phyloP scores from a whole-genome alignment of 2,797 vertebrate genomes.

The Carapus acus region DNA sequence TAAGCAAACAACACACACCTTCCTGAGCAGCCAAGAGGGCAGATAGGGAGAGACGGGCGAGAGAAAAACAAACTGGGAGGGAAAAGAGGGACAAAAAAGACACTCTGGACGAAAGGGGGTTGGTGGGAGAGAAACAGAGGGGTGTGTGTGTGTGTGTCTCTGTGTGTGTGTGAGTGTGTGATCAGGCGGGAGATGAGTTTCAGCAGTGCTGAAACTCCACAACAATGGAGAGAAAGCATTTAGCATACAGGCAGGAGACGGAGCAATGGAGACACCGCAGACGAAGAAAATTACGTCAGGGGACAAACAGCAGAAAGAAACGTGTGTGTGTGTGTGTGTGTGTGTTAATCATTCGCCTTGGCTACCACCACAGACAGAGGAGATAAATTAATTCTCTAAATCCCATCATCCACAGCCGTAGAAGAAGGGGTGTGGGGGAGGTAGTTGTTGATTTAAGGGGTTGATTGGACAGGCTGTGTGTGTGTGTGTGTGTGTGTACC shows the following conservation, averaged over 20 bases:
- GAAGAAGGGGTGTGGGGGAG: not conserved
- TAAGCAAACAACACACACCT: constrained; percentile 81
- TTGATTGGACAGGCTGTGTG: constrained; percentile 9
- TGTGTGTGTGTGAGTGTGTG: not conserved
- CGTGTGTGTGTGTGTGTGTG: no score
- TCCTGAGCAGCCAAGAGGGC: constrained; percentile 72
- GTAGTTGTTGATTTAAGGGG: not conserved
- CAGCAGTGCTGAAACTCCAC: constrained; percentile 58
- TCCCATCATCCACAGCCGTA: no score
- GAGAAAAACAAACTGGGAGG: constrained; percentile 18
- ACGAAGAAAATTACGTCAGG: constrained; percentile 16
- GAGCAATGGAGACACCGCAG: constrained; percentile 18
- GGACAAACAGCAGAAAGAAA: constrained; percentile 2
- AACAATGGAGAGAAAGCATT: constrained; percentile 47
- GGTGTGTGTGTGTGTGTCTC: constrained; percentile 15
- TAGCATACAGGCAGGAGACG: constrained; percentile 37
- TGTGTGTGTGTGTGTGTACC: constrained; percentile 6
- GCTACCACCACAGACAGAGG: not conserved
- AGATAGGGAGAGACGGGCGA: constrained; percentile 44
- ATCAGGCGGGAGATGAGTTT: constrained; percentile 39
- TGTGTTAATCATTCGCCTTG: constrained; percentile 4
- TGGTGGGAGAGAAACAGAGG: constrained; percentile 3
- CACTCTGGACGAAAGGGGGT: constrained; percentile 2
- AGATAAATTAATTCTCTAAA: not conserved
- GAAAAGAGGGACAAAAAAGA: not conserved